Evolutionary conservation across 2,888 invertebrate genomes (phyloP).

Genomic region (Drosophila niveifrons): DNA sequence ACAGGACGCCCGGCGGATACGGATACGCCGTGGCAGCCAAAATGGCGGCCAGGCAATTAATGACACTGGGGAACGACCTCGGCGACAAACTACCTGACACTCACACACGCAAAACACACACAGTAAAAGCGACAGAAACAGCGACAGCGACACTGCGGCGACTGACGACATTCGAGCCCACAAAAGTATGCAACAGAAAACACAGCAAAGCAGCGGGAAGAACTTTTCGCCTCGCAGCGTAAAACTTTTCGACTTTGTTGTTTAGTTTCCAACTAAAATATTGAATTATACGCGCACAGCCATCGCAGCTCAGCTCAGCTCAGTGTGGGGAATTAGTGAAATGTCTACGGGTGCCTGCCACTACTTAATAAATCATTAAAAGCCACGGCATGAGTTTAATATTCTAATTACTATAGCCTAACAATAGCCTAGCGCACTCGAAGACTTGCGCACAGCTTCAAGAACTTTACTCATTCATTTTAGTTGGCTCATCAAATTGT

Average conservation of each 20-base stretch:
- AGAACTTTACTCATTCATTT: slow-evolving; percentile 5
- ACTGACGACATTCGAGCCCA: slow-evolving; percentile 12
- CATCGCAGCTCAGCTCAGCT: slow-evolving; percentile 6
- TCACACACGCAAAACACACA: background rate
- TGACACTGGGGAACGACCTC: slow-evolving; percentile 43
- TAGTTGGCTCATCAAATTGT: slow-evolving; percentile 17
- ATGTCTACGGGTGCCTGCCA: background rate
- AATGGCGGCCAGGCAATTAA: slow-evolving; percentile 73
- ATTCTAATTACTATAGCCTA: slow-evolving; percentile 10
- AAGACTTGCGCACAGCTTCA: background rate
- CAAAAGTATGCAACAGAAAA: slow-evolving; percentile 15
- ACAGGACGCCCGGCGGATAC: slow-evolving; percentile 15
- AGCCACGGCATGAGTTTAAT: slow-evolving; percentile 7
- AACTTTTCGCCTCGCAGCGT: slow-evolving; percentile 20
- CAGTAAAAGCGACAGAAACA: background rate
- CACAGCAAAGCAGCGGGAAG: background rate
- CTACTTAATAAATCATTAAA: slow-evolving; percentile 21
- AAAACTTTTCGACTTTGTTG: slow-evolving; percentile 23
- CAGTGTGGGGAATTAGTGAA: slow-evolving; percentile 8
- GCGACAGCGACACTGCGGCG: background rate
- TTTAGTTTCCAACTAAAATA: slow-evolving; percentile 35
- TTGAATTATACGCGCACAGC: slow-evolving; percentile 37
- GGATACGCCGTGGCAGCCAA: slow-evolving; percentile 42
- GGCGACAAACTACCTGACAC: slow-evolving; percentile 31
- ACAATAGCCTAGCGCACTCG: background rate